Percentiles rank a stretch among this genome's conserved stretches.
phyloP scores from a whole-genome alignment of 2,113 vertebrate genomes.

The Cheirogaleus medius region DNA sequence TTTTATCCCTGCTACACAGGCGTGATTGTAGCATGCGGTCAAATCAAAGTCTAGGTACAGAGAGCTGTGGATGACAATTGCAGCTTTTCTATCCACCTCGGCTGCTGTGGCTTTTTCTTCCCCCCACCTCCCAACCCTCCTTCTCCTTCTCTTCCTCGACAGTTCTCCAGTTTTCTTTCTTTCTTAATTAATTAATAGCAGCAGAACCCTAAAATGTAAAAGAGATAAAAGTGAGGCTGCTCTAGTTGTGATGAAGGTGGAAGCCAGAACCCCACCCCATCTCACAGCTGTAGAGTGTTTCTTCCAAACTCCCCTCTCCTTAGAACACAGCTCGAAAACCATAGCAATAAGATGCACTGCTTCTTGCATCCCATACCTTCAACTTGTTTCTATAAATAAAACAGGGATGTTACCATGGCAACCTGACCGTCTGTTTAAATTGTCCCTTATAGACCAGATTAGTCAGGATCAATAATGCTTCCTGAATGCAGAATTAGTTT shows the following conservation, averaged over 20 bases:
- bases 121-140: accelerated
- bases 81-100: background rate
- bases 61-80: background rate
- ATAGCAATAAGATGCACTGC: background rate
- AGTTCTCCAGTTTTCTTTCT: background rate
- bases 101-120: background rate
- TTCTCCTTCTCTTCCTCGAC: background rate
- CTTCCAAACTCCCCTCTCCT: background rate
- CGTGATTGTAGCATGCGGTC: too few relatives aligned
- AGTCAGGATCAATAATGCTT: conserved; percentile 60
- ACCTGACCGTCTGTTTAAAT: conserved; percentile 66
- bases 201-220: background rate
- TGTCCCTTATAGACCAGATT: conserved; percentile 70
- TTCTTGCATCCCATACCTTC: conserved; percentile 56
- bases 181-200: background rate
- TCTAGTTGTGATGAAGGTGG: background rate
- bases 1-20: background rate
- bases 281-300: background rate
- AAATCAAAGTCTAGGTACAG: background rate
- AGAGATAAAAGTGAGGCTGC: background rate
- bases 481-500: conserved; percentile 67
- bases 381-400: conserved; percentile 75
- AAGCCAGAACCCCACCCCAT: background rate
- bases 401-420: conserved; percentile 61
- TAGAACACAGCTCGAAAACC: background rate